Base-by-base conservation (phyloP, 2,888 invertebrate genomes). In the Charanyca ferruginea region DNA sequence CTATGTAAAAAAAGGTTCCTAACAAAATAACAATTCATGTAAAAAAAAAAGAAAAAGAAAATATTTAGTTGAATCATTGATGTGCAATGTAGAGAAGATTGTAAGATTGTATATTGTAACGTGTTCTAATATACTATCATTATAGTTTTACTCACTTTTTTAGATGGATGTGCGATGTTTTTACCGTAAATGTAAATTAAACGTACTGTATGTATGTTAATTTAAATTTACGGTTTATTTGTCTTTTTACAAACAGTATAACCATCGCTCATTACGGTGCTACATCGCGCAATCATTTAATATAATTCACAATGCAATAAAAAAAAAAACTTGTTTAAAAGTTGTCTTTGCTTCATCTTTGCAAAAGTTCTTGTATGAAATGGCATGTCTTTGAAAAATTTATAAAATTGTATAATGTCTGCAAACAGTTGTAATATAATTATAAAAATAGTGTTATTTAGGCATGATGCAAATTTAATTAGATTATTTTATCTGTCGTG, bases 281-380 rank as follows among this genome's bases (percentile, higher is more conserved):
- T 23, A 23, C 42, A 51, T 61, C 54, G 20, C 35, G 1, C 28
- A 25, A 13, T 23, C 51, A 38, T 52, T 28, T 53, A n/a, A 20
- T 23, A 13, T 13, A 18, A n/a, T 59, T 41, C 0, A 8, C 0
- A n/a, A 42, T 9, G 11, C 6, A n/a, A n/a, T 1, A 11, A 23
- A 41, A n/a, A 13, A 1, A 0, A 1, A 11, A 3, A 6, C 35
- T 8, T 20, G 3, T n/a, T 0, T 1, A 47, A 18, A 11, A 63
- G 4, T 32, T 32, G 2, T 44, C 11, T 49, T 61, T 61, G 42
- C 9, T 71, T 45, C 71, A 68, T 51, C 18, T 66, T 48, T 45
- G 32, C 4, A n/a, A 55, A 48, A 48, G 13, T 22, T 52, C 7
- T 61, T 9, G 35, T 38, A 69, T 28, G 49, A 28, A 48, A 38